These are phyloP conservation scores for Cepaea nemoralis DNA, from an alignment of 1,140 invertebrate species.

Conservation along the genomic window DNA sequence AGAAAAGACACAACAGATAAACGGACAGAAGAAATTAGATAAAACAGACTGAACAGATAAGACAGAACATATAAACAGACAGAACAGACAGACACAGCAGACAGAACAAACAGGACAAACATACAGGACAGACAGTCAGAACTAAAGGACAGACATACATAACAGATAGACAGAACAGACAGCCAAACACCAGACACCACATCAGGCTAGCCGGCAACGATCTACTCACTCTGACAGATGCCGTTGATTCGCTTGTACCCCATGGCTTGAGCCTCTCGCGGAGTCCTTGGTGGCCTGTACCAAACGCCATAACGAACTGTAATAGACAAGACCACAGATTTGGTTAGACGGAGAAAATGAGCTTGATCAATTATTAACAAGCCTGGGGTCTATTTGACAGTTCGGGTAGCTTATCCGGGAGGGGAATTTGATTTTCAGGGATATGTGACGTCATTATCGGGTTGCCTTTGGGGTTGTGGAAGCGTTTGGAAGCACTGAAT, in stretches of 20 bases:
- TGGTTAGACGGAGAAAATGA: not conserved
- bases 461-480: too few relatives aligned
- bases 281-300: constrained; percentile 44
- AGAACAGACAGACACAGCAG: not conserved
- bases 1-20: not conserved
- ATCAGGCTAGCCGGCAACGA: not conserved
- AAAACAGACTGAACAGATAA: too few relatives aligned
- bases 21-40: not conserved
- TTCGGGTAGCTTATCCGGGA: too few relatives aligned
- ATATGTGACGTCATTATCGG: too few relatives aligned
- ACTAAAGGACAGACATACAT: too few relatives aligned
- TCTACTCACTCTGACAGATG: constrained; percentile 51
- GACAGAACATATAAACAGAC: not conserved
- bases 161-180: too few relatives aligned
- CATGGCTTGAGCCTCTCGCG: constrained; percentile 39
- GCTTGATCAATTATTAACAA: not conserved
- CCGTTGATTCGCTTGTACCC: constrained; percentile 48
- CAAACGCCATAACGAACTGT: constrained; percentile 52
- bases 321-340: constrained; percentile 29
- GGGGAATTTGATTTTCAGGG: too few relatives aligned
- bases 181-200: too few relatives aligned
- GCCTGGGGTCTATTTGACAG: not conserved
- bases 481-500: too few relatives aligned
- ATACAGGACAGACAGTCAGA: too few relatives aligned
- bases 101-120: too few relatives aligned